A percentile compares a stretch with the other conserved stretches of the same genome.
These are phyloP conservation scores for Neuroterus valhalla DNA, from an alignment of 1,140 invertebrate species.

Conservation along the genomic window DNA sequence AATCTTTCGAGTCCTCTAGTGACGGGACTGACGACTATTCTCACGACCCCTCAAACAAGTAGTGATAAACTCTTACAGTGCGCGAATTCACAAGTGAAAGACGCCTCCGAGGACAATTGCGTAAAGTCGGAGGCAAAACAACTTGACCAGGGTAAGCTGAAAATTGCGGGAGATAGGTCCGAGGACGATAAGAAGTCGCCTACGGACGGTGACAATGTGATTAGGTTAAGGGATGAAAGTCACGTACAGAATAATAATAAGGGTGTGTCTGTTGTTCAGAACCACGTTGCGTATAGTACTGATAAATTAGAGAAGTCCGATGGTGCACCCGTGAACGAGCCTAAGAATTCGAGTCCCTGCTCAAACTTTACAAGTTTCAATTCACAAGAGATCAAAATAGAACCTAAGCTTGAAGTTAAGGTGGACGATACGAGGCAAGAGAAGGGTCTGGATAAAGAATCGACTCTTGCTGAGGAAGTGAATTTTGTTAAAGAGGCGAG, in stretches of 20 bases:
- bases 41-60: constrained; percentile 7
- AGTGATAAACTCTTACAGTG: constrained; percentile 57
- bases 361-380: neutral
- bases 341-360: constrained; percentile 29
- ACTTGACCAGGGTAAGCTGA: constrained; percentile 55
- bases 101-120: neutral
- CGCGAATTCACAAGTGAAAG: constrained; percentile 48
- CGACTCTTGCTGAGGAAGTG: neutral
- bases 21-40: constrained; percentile 54
- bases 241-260: constrained; percentile 67
- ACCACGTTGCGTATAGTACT: constrained; percentile 67
- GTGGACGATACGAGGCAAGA: constrained; percentile 70
- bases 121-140: constrained; percentile 22
- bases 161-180: constrained; percentile 48
- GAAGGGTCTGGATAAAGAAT: neutral
- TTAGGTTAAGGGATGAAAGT: constrained; percentile 59
- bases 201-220: constrained; percentile 53
- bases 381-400: constrained; percentile 52
- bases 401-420: constrained; percentile 59
- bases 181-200: constrained; percentile 47
- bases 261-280: constrained; percentile 71
- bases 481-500: constrained; percentile 12
- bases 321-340: constrained; percentile 42
- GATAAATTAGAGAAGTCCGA: constrained; percentile 59
- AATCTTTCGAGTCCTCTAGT: constrained; percentile 52